phyloP scores from a whole-genome alignment of 2,888 invertebrate genomes.

The Aproaerema taeniolella region DNA sequence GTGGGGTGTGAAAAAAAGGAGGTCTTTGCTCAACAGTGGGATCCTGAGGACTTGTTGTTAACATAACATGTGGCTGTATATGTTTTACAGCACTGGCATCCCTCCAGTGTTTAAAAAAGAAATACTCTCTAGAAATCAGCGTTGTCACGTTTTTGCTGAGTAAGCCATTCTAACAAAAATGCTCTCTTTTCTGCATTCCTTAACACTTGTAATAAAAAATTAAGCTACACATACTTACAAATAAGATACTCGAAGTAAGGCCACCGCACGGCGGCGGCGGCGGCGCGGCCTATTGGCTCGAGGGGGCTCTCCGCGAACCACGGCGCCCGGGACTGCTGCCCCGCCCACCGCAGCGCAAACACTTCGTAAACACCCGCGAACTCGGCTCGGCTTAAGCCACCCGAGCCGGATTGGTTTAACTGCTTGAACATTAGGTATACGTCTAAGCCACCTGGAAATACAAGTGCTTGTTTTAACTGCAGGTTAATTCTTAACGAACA shows the following conservation, averaged over 20 bases:
- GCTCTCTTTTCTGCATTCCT: too few species aligned
- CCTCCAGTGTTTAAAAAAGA: too few species aligned
- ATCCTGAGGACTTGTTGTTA: too few species aligned
- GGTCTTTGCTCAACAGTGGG: too few species aligned
- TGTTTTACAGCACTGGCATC: too few species aligned
- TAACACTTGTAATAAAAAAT: too few species aligned
- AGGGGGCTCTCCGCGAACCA: slow-evolving; percentile 81
- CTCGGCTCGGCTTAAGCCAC: slow-evolving; percentile 82
- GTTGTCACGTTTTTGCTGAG: too few species aligned
- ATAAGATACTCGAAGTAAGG: slow-evolving; percentile 84
- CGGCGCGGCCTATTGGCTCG: slow-evolving; percentile 78
- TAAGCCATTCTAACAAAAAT: too few species aligned
- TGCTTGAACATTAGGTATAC: slow-evolving; percentile 89
- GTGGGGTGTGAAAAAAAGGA: too few species aligned
- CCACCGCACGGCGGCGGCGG: slow-evolving; percentile 81
- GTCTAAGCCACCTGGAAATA: slow-evolving; percentile 79
- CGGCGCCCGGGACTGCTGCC: slow-evolving; percentile 81
- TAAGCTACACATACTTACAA: slow-evolving; percentile 83
- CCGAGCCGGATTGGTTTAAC: slow-evolving; percentile 82
- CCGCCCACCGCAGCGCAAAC: slow-evolving; percentile 84
- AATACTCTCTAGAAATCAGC: too few species aligned
- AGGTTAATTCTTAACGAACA: too few species aligned
- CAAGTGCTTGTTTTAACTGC: neutral
- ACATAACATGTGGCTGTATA: too few species aligned
- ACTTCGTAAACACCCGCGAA: slow-evolving; percentile 81